Base-by-base conservation (phyloP, 2,797 vertebrate species). In the Otolemur crassicaudatus region DNA sequence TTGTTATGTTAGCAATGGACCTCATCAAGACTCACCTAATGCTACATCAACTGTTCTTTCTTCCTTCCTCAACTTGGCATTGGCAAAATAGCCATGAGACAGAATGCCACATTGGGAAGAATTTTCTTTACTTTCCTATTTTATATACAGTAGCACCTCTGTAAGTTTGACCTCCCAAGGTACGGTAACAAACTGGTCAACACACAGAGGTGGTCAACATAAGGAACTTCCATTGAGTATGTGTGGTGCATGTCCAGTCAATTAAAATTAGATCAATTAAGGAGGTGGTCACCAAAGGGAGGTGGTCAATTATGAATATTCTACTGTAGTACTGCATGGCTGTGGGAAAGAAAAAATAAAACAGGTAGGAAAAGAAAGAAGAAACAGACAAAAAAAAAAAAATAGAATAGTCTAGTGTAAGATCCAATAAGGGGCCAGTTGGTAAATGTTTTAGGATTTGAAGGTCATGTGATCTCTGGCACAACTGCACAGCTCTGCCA, bases 11-110 rank as follows among this genome's bases (percentile, higher is more conserved):
- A 81, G n/a, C 61, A 46, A 72, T 17, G 29, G 31, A 40, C 53
- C n/a, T 82, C 76, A 63, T 90, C 49, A 34, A 90, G 22, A 46
- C 34, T 31, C 58, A n/a, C 34, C 60, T 5, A 7, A 37, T 60
- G 82, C 11, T 2, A 16, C 25, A 12, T 19, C 43, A 20, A 40
- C 29, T 34, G 8, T 5, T 77, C 58, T 37, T 31, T 23, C 25
- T 49, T 67, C 60, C n/a, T 49, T 67, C 67, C n/a, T 25, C 83
- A 49, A 4, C 9, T n/a, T 46, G 53, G 25, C 65, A 31, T 20
- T n/a, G 46, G 46, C 23, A 88, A 94, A 88, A 81, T 17, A 53
- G 29, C 49, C 49, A 34, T 14, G 80, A 88, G 85, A 93, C 5
- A 43, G 63, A 46, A 84, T 3, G 31, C 11, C 19, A 22, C 29